Evolutionary conservation across 2,113 vertebrate species (phyloP).

Genomic region (Pachycephala philippinensis): DNA sequence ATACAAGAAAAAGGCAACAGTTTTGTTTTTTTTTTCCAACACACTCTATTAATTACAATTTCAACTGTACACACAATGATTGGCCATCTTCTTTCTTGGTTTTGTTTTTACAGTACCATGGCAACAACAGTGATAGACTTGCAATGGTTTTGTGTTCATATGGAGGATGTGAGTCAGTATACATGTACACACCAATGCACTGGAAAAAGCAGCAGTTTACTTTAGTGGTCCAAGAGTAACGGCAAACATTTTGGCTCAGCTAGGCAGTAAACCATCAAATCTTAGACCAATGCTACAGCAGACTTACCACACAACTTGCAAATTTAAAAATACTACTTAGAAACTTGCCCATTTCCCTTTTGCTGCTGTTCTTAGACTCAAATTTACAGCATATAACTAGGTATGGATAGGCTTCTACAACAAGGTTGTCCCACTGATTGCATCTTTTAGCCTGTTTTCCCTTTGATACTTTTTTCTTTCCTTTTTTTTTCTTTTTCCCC

Average conservation of each 20-base stretch:
- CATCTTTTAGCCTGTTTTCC: conserved; percentile 2
- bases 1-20: conserved; percentile 99
- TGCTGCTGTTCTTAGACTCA: conserved; percentile 47
- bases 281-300: conserved; percentile 72
- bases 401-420: conserved; percentile 51
- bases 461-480: not conserved
- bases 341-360: conserved; percentile 51
- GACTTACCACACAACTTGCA: conserved; percentile 70
- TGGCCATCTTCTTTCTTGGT: conserved; percentile 75
- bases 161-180: conserved; percentile 82
- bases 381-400: conserved; percentile 53
- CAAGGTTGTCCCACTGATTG: conserved; percentile 9
- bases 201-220: conserved; percentile 85
- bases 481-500: not conserved
- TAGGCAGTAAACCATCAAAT: conserved; percentile 88
- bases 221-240: conserved; percentile 82
- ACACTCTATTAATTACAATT: conserved; percentile 93
- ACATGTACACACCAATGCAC: conserved; percentile 83
- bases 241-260: conserved; percentile 92
- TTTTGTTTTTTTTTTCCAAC: conserved; percentile 75
- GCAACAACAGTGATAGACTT: conserved; percentile 93
- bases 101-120: conserved; percentile 90
- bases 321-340: conserved; percentile 49
- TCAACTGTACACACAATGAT: conserved; percentile 89
- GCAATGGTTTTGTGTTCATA: conserved; percentile 77